Evolutionary conservation across 2,888 invertebrate genomes (phyloP).

Genomic region (Anthophora plumipes): DNA sequence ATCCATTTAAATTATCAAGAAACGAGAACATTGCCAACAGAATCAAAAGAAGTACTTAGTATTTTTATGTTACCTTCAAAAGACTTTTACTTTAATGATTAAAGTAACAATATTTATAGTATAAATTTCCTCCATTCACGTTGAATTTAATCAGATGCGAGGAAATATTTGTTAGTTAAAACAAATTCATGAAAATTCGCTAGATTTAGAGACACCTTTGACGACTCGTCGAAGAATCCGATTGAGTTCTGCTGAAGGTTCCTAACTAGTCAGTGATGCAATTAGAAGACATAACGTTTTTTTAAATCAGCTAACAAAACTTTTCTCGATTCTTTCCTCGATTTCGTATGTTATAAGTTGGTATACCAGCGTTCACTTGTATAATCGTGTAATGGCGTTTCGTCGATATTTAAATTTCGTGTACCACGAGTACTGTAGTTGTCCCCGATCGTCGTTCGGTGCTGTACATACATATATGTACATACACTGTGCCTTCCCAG

Average conservation of each 20-base stretch:
- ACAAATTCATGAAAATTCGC: not conserved
- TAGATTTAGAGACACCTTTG: not conserved
- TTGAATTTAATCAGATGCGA: not conserved
- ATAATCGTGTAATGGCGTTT: slow-evolving; percentile 7
- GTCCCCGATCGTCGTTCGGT: slow-evolving; percentile 67
- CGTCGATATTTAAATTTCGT: slow-evolving; percentile 39
- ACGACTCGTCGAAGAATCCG: not conserved
- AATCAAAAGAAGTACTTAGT: slow-evolving; percentile 49
- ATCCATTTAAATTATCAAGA: slow-evolving; percentile 43
- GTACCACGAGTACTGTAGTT: slow-evolving; percentile 60
- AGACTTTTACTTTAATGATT: slow-evolving; percentile 16
- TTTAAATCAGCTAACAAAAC: slow-evolving; percentile 4
- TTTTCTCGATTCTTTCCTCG: slow-evolving; percentile 9
- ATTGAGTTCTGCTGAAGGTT: not conserved
- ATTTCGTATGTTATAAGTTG: not conserved
- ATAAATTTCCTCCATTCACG: slow-evolving; percentile 7
- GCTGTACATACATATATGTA: slow-evolving; percentile 69
- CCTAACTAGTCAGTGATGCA: not conserved
- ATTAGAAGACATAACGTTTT: not conserved
- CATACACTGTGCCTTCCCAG: slow-evolving; percentile 79
- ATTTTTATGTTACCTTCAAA: slow-evolving; percentile 14
- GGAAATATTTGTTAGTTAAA: slow-evolving; percentile 18
- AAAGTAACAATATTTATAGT: slow-evolving; percentile 7
- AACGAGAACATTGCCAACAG: slow-evolving; percentile 51
- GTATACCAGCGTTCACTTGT: slow-evolving; percentile 16